These are phyloP conservation scores for Paralichthys olivaceus DNA, from an alignment of 2,113 vertebrate genomes.

Conservation along the genomic window DNA sequence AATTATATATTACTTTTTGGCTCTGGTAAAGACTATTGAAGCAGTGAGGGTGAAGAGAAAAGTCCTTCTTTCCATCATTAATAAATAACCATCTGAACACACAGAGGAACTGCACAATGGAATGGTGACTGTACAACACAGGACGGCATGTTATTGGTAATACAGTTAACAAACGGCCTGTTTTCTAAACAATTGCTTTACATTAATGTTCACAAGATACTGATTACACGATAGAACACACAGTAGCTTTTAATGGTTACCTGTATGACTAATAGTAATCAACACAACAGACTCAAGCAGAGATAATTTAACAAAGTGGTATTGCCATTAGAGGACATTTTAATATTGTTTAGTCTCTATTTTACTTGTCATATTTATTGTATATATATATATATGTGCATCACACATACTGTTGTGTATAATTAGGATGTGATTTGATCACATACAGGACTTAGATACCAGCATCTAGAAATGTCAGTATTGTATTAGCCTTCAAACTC, in stretches of 20 bases:
- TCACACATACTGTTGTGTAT: too few relatives aligned
- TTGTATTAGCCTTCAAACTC: conserved; percentile 19
- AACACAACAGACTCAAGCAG: too few relatives aligned
- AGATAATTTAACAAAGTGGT: too few relatives aligned
- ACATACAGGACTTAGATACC: not conserved
- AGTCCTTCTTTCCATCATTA: conserved; percentile 49
- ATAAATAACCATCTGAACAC: conserved; percentile 53
- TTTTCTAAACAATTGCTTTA: not conserved
- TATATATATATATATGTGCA: too few relatives aligned
- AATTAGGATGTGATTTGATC: not conserved
- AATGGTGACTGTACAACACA: conserved; percentile 9
- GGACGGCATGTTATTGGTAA: not conserved
- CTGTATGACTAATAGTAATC: too few relatives aligned
- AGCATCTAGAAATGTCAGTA: conserved; percentile 12
- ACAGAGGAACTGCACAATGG: conserved; percentile 6
- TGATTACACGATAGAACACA: too few relatives aligned
- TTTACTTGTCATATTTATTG: not conserved
- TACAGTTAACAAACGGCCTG: not conserved
- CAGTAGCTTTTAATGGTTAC: too few relatives aligned
- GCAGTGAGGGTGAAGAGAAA: conserved; percentile 35
- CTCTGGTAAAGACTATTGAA: conserved; percentile 21
- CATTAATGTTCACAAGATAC: too few relatives aligned
- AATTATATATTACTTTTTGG: conserved; percentile 57
- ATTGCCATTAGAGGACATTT: too few relatives aligned
- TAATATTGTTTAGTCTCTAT: too few relatives aligned